A percentile compares a stretch with the other conserved stretches of the same genome.
phyloP scores from a whole-genome alignment of 2,113 vertebrate genomes.

The Leptodactylus fuscus region DNA sequence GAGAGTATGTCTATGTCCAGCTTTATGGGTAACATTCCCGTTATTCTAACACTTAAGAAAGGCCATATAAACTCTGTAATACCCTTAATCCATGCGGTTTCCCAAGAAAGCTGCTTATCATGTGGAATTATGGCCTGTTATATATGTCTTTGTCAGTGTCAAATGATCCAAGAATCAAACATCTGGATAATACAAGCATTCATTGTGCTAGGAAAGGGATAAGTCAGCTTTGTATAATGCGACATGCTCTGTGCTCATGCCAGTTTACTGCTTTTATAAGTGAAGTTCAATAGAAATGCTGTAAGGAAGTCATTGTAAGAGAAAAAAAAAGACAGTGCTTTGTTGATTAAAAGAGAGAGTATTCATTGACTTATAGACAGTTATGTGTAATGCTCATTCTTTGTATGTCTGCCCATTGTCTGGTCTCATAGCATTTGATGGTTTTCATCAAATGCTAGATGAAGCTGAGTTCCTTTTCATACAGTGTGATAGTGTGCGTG shows the following conservation, averaged over 20 bases:
- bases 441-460: no score
- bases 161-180: conserved; percentile 28
- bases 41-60: no score
- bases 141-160: conserved; percentile 24
- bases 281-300: neutral
- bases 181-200: conserved; percentile 5
- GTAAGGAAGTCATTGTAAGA: neutral
- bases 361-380: neutral
- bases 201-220: conserved; percentile 1
- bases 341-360: neutral
- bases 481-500: neutral
- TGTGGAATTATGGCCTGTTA: neutral
- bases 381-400: neutral
- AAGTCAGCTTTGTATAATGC: conserved; percentile 26
- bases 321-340: no score
- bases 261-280: conserved; percentile 18
- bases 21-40: neutral
- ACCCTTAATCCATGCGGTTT: neutral
- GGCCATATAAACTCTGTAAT: neutral
- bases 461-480: no score
- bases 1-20: neutral
- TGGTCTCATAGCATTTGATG: neutral
- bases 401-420: neutral
- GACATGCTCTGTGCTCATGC: neutral
- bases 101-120: conserved; percentile 20